Evolutionary conservation across 92 coral and sea anemone species (phyloP).

Genomic region (Palythoa grandiflora): DNA sequence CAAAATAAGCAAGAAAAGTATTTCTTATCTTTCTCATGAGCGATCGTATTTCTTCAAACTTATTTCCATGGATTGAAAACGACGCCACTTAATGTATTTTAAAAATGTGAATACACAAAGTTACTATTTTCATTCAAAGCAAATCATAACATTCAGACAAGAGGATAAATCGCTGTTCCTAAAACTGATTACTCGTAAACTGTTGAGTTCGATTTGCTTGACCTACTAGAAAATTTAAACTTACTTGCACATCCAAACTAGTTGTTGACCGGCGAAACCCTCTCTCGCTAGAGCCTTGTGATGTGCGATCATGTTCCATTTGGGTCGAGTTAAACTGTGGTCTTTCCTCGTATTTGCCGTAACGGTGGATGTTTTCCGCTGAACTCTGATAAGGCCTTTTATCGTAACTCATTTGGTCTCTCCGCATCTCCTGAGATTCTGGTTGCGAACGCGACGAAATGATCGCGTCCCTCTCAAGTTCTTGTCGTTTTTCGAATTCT

Average conservation of each 20-base stretch:
- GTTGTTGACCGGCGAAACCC: conserved; percentile 39
- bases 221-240: neutral
- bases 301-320: conserved; percentile 38
- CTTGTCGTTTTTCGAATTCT: conserved; percentile 41
- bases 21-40: conserved; percentile 22
- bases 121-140: conserved; percentile 35
- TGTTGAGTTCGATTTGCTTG: conserved; percentile 34
- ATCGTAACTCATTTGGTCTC: conserved; percentile 39
- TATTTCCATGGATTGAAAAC: neutral
- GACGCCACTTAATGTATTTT: neutral
- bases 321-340: neutral
- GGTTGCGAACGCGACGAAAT: conserved; percentile 43
- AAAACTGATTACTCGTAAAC: conserved; percentile 26
- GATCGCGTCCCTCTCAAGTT: conserved; percentile 19
- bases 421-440: conserved; percentile 39
- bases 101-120: neutral
- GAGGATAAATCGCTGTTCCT: conserved; percentile 26
- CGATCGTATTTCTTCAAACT: conserved; percentile 43
- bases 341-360: conserved; percentile 34
- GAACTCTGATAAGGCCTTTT: conserved; percentile 27
- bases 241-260: conserved; percentile 39
- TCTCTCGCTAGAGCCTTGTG: conserved; percentile 43
- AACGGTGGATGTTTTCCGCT: conserved; percentile 34
- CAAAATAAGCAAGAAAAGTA: conserved; percentile 34
- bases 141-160: conserved; percentile 28